Conservation (phyloP, 2,113 vertebrate species). For the Heterotis niloticus region DNA sequence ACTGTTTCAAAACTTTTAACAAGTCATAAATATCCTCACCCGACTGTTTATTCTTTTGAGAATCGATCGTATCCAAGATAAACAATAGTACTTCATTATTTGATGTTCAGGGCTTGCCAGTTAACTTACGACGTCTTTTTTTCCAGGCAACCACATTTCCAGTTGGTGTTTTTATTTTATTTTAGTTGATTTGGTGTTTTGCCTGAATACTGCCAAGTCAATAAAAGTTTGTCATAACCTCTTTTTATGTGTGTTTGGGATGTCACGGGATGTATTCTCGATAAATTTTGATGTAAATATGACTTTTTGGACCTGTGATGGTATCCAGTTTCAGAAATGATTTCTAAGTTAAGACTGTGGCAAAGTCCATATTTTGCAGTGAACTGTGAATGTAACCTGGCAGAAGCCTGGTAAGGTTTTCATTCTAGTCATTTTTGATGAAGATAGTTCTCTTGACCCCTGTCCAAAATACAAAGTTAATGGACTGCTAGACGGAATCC, state of each 20-base stretch:
- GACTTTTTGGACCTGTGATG: too few relatives aligned
- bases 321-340: too few relatives aligned
- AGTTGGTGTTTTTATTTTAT: slow-evolving; percentile 24
- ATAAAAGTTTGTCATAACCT: too few relatives aligned
- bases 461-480: slow-evolving; percentile 54
- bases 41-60: slow-evolving; percentile 6
- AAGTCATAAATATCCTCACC: neutral
- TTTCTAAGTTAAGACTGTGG: slow-evolving; percentile 71
- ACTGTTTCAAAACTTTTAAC: neutral
- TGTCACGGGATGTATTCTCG: too few relatives aligned
- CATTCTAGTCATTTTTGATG: too few relatives aligned
- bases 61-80: slow-evolving; percentile 1
- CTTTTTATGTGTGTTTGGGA: too few relatives aligned
- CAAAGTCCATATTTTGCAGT: slow-evolving; percentile 63
- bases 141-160: slow-evolving; percentile 10
- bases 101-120: slow-evolving; percentile 7
- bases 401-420: too few relatives aligned
- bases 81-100: neutral
- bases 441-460: slow-evolving; percentile 29
- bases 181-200: slow-evolving; percentile 19
- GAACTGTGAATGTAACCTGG: too few relatives aligned
- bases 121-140: slow-evolving; percentile 9
- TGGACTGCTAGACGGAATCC: slow-evolving; percentile 51
- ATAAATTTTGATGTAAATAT: too few relatives aligned
- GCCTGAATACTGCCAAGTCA: too few relatives aligned